Base-by-base conservation (phyloP, 2,888 invertebrate genomes). In the Bedellia somnulentella region DNA sequence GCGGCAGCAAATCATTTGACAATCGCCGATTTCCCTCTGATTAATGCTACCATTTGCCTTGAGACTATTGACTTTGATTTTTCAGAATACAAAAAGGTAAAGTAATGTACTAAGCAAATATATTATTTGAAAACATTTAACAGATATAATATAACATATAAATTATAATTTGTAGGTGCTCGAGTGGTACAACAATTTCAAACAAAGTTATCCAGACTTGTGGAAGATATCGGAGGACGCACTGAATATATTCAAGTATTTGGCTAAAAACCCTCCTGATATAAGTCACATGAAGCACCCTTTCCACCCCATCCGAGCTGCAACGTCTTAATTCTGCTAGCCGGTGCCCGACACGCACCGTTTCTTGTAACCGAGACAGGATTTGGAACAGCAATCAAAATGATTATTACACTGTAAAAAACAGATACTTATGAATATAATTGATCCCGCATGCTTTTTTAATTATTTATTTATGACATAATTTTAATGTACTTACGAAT, bases 241-340 rank as follows among this genome's bases (percentile, higher is more conserved):
- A 13, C 81, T 89, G 82, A 79, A 80, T 36, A 84, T 86, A 53
- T 79, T 89, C 30, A 71, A 60, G 27, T 67, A 79, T 27, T 87
- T 86, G 41, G 83, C 81, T 24, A 81, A 80, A 27, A 86, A 86
- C 62, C 87, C 85, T 1, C 89, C 89, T 2, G 86, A 89, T 56
- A 48, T 88, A 17, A 80, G 82, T 5, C 75, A 81, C 36, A 73
- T 89, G 60, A 73, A 80, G 29, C 88, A 89, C 55, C 88, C 89
- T 3, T 80, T 87, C 38, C 87, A 89, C 61, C 87, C 87, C 2
- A 67, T 80, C 15, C 75, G 82, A n/a, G n/a, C n/a, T n/a, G n/a
- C n/a, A n/a, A n/a, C n/a, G n/a, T n/a, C n/a, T n/a, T n/a, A n/a
- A n/a, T n/a, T n/a, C n/a, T n/a, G n/a, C n/a, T n/a, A n/a, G n/a